Evolutionary conservation across 2,888 invertebrate genomes (phyloP).

Genomic region (Strigamia crassipes): DNA sequence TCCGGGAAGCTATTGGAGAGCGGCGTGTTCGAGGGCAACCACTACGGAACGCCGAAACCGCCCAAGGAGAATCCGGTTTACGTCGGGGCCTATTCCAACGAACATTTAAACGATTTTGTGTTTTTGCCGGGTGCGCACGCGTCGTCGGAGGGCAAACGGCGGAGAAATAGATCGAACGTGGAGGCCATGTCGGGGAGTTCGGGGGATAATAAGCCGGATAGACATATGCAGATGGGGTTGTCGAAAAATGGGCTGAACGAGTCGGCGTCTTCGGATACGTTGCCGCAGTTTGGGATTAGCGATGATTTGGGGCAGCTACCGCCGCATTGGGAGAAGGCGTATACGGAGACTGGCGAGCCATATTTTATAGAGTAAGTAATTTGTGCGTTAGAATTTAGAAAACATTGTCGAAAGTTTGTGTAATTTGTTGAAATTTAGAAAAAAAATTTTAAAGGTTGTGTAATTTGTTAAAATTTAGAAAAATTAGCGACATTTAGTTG

Average conservation of each 20-base stretch:
- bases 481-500: no score
- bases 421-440: no score
- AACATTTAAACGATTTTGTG: slow-evolving; percentile 49
- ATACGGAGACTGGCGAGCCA: slow-evolving; percentile 93
- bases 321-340: slow-evolving; percentile 96
- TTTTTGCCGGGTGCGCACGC: slow-evolving; percentile 63
- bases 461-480: no score
- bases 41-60: slow-evolving; percentile 68
- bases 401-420: no score
- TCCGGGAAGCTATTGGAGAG: slow-evolving; percentile 67
- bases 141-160: slow-evolving; percentile 63
- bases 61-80: slow-evolving; percentile 56
- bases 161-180: slow-evolving; percentile 64
- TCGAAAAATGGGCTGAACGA: neutral
- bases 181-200: slow-evolving; percentile 62
- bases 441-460: no score
- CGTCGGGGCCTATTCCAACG: slow-evolving; percentile 50
- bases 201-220: slow-evolving; percentile 53
- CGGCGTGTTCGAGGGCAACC: slow-evolving; percentile 67
- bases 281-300: neutral
- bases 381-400: slow-evolving; percentile 3
- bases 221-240: neutral
- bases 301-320: slow-evolving; percentile 82
- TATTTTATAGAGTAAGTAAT: slow-evolving; percentile 88
- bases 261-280: neutral